Conservation (phyloP, 2,888 invertebrate species). For the Aspidiotus destructor region DNA sequence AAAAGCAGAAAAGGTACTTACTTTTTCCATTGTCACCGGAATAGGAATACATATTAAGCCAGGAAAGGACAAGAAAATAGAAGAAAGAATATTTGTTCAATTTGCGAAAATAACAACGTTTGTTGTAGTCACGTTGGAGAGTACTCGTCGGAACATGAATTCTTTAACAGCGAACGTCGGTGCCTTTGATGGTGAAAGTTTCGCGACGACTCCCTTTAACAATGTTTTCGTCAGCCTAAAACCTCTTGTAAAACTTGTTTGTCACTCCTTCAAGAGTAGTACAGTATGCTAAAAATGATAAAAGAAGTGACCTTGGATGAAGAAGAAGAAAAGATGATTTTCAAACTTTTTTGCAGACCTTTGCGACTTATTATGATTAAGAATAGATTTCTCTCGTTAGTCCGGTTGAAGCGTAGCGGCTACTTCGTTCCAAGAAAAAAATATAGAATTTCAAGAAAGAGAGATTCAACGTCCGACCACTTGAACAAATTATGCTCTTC, state of each 20-base stretch:
- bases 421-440: too few species aligned
- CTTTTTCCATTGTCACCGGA: background rate
- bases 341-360: too few species aligned
- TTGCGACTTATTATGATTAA: too few species aligned
- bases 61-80: background rate
- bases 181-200: conserved; percentile 16
- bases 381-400: too few species aligned
- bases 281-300: conserved; percentile 21
- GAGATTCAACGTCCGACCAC: too few species aligned
- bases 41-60: background rate
- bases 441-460: too few species aligned
- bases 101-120: conserved; percentile 33
- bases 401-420: too few species aligned
- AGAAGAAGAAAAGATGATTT: background rate
- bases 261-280: conserved; percentile 16
- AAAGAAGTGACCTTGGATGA: background rate
- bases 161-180: conserved; percentile 30
- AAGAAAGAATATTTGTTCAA: conserved; percentile 23
- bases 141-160: conserved; percentile 31
- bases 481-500: too few species aligned
- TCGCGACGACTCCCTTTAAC: conserved; percentile 16
- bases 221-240: conserved; percentile 27
- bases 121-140: conserved; percentile 33
- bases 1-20: conserved; percentile 3
- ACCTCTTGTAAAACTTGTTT: conserved; percentile 24